phyloP scores from a whole-genome alignment of 2,113 vertebrate species.

The Phodopus roborovskii region DNA sequence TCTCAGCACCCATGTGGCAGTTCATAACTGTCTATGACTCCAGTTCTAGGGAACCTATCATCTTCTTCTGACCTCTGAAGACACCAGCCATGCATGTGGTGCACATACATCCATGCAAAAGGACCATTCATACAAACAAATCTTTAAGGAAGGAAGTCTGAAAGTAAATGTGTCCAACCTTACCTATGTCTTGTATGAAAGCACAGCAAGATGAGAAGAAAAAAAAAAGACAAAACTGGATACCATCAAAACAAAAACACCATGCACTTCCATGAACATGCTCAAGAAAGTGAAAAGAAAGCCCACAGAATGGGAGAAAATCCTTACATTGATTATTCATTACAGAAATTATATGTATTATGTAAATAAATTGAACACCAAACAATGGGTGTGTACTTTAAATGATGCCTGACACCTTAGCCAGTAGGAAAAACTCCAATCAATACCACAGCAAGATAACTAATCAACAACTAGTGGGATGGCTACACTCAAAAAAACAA shows the following conservation, averaged over 20 bases:
- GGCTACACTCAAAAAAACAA: not conserved
- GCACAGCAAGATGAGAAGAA: not conserved
- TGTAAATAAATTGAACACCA: not conserved
- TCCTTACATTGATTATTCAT: not conserved
- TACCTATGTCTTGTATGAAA: not conserved
- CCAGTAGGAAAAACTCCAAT: not conserved
- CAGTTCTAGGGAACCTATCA: too few species aligned
- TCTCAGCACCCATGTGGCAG: too few species aligned
- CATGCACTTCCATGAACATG: not conserved
- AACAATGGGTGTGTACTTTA: not conserved
- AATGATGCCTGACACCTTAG: not conserved
- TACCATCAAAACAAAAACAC: not conserved
- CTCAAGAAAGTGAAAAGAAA: conserved; percentile 32
- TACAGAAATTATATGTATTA: not conserved
- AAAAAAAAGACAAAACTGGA: not conserved
- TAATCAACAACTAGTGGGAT: not conserved
- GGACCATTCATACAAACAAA: too few species aligned
- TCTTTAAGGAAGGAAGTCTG: not conserved
- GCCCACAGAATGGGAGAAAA: not conserved
- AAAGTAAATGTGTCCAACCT: not conserved
- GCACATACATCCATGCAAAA: too few species aligned
- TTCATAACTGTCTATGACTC: too few species aligned
- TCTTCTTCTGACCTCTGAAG: too few species aligned
- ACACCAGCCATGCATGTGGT: too few species aligned
- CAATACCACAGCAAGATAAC: not conserved